These are phyloP conservation scores for Margaritifera margaritifera DNA, from an alignment of 2,888 invertebrate genomes.

Conservation along the genomic window DNA sequence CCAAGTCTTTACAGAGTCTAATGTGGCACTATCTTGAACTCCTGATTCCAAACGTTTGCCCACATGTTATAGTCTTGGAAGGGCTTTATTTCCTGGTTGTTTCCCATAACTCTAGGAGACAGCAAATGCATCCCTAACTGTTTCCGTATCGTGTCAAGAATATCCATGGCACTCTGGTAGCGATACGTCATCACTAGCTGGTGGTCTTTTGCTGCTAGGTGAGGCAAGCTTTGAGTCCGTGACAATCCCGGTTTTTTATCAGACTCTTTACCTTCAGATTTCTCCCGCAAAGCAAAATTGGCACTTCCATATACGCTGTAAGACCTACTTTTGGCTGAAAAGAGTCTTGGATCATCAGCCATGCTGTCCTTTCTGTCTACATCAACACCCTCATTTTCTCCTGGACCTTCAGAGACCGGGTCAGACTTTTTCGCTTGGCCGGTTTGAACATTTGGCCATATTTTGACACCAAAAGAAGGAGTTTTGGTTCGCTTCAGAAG, in stretches of 20 bases:
- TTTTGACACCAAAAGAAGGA: conserved; percentile 36
- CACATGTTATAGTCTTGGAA: conserved; percentile 90
- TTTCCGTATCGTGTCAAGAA: conserved; percentile 58
- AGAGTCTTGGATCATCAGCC: not conserved
- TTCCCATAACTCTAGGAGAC: conserved; percentile 47
- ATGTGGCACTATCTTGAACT: conserved; percentile 44
- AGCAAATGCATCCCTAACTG: conserved; percentile 43
- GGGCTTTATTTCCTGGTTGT: conserved; percentile 70
- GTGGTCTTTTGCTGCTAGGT: conserved; percentile 39
- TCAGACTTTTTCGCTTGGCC: not conserved
- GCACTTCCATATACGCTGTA: too few relatives aligned
- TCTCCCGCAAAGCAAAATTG: too few relatives aligned
- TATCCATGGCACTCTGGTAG: conserved; percentile 67
- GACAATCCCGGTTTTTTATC: not conserved
- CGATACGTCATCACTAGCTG: conserved; percentile 59
- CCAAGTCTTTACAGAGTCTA: too few relatives aligned
- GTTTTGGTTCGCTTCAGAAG: conserved; percentile 51
- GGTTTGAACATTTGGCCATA: not conserved
- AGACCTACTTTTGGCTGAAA: too few relatives aligned
- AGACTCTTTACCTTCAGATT: too few relatives aligned
- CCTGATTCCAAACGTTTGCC: conserved; percentile 87
- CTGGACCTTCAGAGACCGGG: too few relatives aligned
- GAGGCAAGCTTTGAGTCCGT: conserved; percentile 21
- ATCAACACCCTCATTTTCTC: not conserved
- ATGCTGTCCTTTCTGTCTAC: not conserved